Evolutionary conservation across 2,113 vertebrate species (phyloP), one percentile per base, ranked within the genome.

Genomic region (Nibea albiflora): DNA sequence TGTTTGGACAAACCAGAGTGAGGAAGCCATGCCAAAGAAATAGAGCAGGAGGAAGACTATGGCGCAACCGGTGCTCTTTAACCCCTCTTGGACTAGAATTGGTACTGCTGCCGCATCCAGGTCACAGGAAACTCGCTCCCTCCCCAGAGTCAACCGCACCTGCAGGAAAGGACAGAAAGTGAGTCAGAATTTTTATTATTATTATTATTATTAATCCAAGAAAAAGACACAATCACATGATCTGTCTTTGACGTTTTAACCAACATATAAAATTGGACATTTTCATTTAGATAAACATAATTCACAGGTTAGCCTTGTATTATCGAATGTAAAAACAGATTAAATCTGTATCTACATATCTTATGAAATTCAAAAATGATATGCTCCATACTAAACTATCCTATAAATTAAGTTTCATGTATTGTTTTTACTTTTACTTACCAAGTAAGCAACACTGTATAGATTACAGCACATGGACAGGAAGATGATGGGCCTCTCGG

Each of bases 1-100:
- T 67, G 52, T 72, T 79, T 67, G 24, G 68, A 85, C 92, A 57
- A 44, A 99, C 98, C 98, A 99, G 91, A 99, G 97, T 84, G 98
- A 99, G 94, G 98, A 99, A 64, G 98, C 98, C 98, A 99, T 99
- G 91, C 98, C 98, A 42, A 99, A 99, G 95, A 99, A 99, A 92
- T 99, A 99, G 94, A 98, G 97, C 82, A 99, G 95, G 88, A 99
- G 96, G 94, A 99, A 99, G 94, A 99, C 98, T 75, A 99, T 98
- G 83, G 98, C 98, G 89, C 98, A 99, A 92, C 98, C 97, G 39
- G 98, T 99, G 95, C 98, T 99, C 95, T 99, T 99, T 88, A 99
- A 95, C 73, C 98, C 98, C 94, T 99, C 98, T 94, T 99, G 97
- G 82, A 99, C 97, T 75, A 99, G 95, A 89, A 99, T 96, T 20